Conservation (phyloP, 2,797 vertebrate species). For the Microctenopoma stevenorrisi region DNA sequence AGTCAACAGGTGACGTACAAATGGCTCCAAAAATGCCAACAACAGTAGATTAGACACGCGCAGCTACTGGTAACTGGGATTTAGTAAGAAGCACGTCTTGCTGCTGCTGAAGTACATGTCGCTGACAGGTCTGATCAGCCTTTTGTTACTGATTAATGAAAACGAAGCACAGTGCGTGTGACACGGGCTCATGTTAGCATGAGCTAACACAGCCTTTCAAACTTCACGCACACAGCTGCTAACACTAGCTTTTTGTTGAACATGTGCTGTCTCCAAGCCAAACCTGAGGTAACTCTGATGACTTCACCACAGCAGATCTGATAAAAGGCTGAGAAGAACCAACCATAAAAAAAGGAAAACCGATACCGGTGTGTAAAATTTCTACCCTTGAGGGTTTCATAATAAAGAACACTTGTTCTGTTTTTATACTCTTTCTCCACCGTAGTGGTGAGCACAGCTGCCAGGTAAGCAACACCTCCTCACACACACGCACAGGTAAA, state of each 20-base stretch:
- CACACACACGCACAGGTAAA: neutral
- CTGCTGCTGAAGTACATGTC: too few species aligned
- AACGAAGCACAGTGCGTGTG: too few species aligned
- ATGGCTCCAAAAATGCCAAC: too few species aligned
- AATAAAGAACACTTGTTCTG: neutral
- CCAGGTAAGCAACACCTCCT: conserved; percentile 44
- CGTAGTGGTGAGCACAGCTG: conserved; percentile 38
- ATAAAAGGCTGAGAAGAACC: neutral
- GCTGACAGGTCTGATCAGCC: too few species aligned
- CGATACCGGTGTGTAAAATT: neutral
- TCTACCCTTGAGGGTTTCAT: neutral
- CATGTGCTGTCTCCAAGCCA: neutral
- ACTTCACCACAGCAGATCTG: neutral
- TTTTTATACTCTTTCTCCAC: conserved; percentile 27
- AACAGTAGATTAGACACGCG: too few species aligned
- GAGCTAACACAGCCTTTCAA: conserved; percentile 1
- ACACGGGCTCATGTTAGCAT: too few species aligned
- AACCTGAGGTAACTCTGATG: neutral
- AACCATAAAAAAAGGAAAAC: neutral
- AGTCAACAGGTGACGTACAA: too few species aligned
- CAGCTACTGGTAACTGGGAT: too few species aligned
- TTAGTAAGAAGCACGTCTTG: too few species aligned
- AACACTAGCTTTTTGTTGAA: neutral
- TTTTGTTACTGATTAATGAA: too few species aligned
- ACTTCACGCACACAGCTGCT: neutral